Conservation (phyloP, 2,113 vertebrate species). For the Elephas maximus region DNA sequence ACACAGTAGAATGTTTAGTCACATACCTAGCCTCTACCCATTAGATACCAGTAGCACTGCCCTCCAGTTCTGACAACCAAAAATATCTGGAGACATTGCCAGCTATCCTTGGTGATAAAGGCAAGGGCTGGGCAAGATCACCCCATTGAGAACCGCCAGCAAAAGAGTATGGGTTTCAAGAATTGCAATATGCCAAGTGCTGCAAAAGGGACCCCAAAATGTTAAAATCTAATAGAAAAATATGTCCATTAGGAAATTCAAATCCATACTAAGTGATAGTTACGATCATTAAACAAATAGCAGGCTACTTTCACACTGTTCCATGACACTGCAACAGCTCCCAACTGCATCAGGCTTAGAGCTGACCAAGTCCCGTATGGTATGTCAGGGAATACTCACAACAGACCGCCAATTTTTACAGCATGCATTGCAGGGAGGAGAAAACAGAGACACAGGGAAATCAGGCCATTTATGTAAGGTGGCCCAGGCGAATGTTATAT, state of each 20-base stretch:
- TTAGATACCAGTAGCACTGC: background rate
- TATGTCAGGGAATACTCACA: background rate
- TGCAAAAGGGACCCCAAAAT: background rate
- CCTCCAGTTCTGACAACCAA: background rate
- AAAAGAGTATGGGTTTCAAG: background rate
- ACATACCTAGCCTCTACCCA: too few species aligned
- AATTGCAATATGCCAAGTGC: background rate
- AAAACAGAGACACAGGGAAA: background rate
- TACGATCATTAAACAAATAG: background rate
- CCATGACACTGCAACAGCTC: background rate
- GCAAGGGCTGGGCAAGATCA: background rate
- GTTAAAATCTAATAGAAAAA: background rate
- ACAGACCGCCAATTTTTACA: background rate
- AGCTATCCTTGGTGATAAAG: background rate
- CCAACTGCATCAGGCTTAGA: background rate
- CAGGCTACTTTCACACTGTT: background rate
- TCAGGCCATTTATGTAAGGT: background rate
- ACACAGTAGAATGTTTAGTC: background rate
- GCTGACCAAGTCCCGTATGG: background rate
- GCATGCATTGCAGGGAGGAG: background rate
- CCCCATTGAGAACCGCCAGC: background rate
- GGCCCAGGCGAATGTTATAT: background rate
- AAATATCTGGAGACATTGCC: background rate
- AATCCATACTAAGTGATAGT: background rate
- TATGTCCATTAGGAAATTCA: background rate